phyloP scores from a whole-genome alignment of 2,113 vertebrate genomes.

The Notothenia rossii region DNA sequence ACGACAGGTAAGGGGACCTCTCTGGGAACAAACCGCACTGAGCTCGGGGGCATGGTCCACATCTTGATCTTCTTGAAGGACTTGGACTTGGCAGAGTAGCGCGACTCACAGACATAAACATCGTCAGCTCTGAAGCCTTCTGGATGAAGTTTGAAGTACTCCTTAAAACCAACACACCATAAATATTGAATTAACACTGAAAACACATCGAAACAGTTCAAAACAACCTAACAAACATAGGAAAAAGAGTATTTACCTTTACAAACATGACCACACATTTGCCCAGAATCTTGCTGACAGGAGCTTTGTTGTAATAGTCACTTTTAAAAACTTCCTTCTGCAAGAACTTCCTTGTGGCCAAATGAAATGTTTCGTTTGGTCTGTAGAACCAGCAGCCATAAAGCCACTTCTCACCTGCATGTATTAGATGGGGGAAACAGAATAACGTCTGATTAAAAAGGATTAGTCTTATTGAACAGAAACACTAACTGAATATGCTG shows the following conservation, averaged over 20 bases:
- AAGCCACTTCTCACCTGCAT: slow-evolving; percentile 96
- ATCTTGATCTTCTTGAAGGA: slow-evolving; percentile 99
- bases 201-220: neutral
- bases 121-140: slow-evolving; percentile 95
- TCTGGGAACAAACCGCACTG: slow-evolving; percentile 92
- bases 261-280: slow-evolving; percentile 99
- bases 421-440: neutral
- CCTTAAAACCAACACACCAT: slow-evolving; percentile 77
- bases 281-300: slow-evolving; percentile 96
- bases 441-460: neutral
- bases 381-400: slow-evolving; percentile 99
- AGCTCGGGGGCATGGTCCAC: slow-evolving; percentile 98
- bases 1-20: slow-evolving; percentile 95
- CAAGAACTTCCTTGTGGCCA: slow-evolving; percentile 97
- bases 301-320: slow-evolving; percentile 99
- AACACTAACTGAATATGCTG: neutral
- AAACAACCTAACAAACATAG: neutral
- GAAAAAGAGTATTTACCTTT: slow-evolving; percentile 86
- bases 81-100: slow-evolving; percentile 97
- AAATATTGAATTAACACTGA: slow-evolving; percentile 12
- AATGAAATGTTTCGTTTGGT: slow-evolving; percentile 98
- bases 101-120: slow-evolving; percentile 97
- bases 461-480: neutral
- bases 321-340: slow-evolving; percentile 99
- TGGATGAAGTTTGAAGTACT: slow-evolving; percentile 97